Percentiles rank a stretch among this genome's conserved stretches.
phyloP scores from a whole-genome alignment of 2,113 vertebrate genomes.

The Galbula dea region DNA sequence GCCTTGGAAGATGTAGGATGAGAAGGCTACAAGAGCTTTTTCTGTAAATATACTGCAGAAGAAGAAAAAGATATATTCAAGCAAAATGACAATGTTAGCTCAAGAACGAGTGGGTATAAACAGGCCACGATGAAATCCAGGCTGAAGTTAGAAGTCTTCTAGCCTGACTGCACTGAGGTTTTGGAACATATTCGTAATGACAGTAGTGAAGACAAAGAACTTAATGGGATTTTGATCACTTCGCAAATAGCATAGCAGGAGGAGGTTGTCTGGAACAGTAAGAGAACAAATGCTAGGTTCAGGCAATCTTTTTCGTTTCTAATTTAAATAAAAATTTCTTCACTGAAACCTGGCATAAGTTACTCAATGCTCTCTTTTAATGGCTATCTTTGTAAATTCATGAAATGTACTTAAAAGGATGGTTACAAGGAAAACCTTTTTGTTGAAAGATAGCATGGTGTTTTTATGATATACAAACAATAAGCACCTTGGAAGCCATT shows the following conservation, averaged over 20 bases:
- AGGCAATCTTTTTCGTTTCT: conserved; percentile 41
- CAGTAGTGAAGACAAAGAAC: conserved; percentile 53
- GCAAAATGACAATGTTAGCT: not conserved
- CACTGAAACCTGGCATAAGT: conserved; percentile 26
- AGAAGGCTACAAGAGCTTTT: not conserved
- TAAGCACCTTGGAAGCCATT: not conserved
- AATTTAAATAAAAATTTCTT: conserved; percentile 41
- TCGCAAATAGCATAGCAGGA: conserved; percentile 39
- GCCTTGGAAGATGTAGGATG: not conserved
- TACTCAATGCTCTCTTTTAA: not conserved
- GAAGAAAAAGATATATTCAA: not conserved
- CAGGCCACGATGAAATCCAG: not conserved
- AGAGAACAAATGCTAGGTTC: not conserved
- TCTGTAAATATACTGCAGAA: not conserved
- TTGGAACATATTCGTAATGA: conserved; percentile 46
- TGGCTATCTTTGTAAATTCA: conserved; percentile 22
- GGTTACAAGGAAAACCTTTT: conserved; percentile 49
- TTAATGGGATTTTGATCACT: conserved; percentile 18
- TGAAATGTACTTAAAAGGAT: conserved; percentile 26
- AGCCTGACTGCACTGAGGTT: conserved; percentile 34
- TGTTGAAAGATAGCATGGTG: conserved; percentile 56
- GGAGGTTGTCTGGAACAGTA: conserved; percentile 36
- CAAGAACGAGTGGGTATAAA: conserved; percentile 35
- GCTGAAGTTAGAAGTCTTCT: not conserved
- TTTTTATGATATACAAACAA: conserved; percentile 46